Base-by-base conservation (phyloP, 2,113 vertebrate genomes). In the Parus major region DNA sequence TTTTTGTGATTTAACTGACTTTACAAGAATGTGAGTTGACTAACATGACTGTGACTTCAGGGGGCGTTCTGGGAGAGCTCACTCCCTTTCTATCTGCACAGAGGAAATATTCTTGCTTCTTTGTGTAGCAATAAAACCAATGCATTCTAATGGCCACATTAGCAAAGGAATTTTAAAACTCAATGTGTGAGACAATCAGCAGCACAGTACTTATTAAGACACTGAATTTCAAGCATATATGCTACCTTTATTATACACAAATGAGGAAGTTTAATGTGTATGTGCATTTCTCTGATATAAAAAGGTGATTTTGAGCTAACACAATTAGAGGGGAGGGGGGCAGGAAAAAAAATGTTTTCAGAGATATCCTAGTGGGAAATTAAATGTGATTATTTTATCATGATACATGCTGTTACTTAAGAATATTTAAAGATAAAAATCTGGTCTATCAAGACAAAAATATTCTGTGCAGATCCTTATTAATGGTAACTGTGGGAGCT, bases 351-450 rank as follows among this genome's bases (percentile, higher is more conserved):
- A 71, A 7, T n/a, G 7, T 56, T 78, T 84, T 53, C 53, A 29
- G n/a, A 46, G 11, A 44, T 65, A 72, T 68, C 53, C 53, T 64
- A 36, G 8, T 78, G 65, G 53, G 57, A 93, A 92, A 79, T 78
- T 52, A 71, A 70, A 91, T 71, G 44, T 41, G 50, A 73, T 90
- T 86, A 55, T 70, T 88, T 88, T 80, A 28, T 61, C 50, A 86
- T 86, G 50, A 75, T 76, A 42, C 14, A 16, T 84, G n/a, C 25
- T 18, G 12, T 69, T 88, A 69, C 47, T 87, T 92, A 69, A 90
- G 61, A 82, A 56, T 36, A 93, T 89, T 91, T 84, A 75, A 93
- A 81, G 44, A 80, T 76, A 92, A 90, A 83, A 29, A 57, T 64
- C 21, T 61, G 41, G 57, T 75, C 28, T 87, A 65, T 89, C 46